These are phyloP conservation scores for Tupiocoris notatus DNA, from an alignment of 2,888 invertebrate species.

Conservation along the genomic window DNA sequence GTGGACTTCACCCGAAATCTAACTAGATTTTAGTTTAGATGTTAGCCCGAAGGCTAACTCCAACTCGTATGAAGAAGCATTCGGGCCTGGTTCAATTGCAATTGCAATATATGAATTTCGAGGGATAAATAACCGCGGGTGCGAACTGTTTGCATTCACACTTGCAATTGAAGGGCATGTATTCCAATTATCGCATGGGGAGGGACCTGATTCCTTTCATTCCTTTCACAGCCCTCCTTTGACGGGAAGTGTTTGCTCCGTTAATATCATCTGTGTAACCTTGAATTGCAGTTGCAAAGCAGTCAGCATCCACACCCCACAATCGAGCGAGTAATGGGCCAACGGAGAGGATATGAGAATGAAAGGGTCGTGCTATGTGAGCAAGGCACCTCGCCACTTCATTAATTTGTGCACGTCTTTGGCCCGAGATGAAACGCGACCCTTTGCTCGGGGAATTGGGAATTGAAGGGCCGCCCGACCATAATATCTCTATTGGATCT, in stretches of 20 bases:
- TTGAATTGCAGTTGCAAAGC: neutral
- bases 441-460: neutral
- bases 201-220: too few relatives aligned
- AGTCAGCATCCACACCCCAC: neutral
- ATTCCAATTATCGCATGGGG: too few relatives aligned
- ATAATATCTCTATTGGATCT: constrained; percentile 39
- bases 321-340: neutral
- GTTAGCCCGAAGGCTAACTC: too few relatives aligned
- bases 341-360: neutral
- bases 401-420: neutral
- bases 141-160: too few relatives aligned
- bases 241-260: neutral
- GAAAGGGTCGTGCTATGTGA: neutral
- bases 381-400: neutral
- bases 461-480: neutral
- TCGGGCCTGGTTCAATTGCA: too few relatives aligned
- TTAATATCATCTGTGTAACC: neutral
- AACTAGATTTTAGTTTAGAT: too few relatives aligned
- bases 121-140: too few relatives aligned
- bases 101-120: too few relatives aligned
- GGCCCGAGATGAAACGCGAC: neutral
- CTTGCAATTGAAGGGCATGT: too few relatives aligned
- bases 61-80: too few relatives aligned
- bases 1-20: too few relatives aligned
- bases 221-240: too few relatives aligned